Percentiles rank a stretch among this genome's conserved stretches.
These are phyloP conservation scores for Taenioides sp. DNA, from an alignment of 2,797 vertebrate genomes.

Conservation along the genomic window DNA sequence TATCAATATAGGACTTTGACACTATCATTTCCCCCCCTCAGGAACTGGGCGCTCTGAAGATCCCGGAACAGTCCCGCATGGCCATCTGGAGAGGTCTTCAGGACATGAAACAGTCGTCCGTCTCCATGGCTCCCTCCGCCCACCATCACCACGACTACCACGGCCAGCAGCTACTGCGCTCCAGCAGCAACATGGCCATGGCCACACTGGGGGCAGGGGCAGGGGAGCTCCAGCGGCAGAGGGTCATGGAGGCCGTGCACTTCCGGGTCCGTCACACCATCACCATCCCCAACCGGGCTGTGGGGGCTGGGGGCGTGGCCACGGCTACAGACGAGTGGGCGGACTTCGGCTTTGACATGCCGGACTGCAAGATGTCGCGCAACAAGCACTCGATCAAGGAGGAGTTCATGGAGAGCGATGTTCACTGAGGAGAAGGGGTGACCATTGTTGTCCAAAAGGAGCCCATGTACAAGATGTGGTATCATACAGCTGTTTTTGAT, in stretches of 20 bases:
- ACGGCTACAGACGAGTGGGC: slow-evolving; percentile 87
- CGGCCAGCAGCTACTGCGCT: slow-evolving; percentile 89
- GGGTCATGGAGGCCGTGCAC: slow-evolving; percentile 98
- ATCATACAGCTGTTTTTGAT: neutral
- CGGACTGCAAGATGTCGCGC: slow-evolving; percentile 88
- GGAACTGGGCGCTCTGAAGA: slow-evolving; percentile 94
- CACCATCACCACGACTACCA: slow-evolving; percentile 82
- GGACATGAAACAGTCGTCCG: slow-evolving; percentile 88
- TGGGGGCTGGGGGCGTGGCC: slow-evolving; percentile 61
- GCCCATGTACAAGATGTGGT: slow-evolving; percentile 1
- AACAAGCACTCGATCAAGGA: slow-evolving; percentile 94
- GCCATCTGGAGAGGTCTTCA: slow-evolving; percentile 95
- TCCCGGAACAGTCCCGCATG: slow-evolving; percentile 92
- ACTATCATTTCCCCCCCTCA: slow-evolving; percentile 52
- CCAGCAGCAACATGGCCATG: slow-evolving; percentile 89
- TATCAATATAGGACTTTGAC: neutral
- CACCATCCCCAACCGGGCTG: slow-evolving; percentile 91
- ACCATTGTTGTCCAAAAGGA: neutral
- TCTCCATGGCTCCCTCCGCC: slow-evolving; percentile 55
- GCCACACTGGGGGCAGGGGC: slow-evolving; percentile 84
- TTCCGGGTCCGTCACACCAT: slow-evolving; percentile 98
- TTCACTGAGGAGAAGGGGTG: slow-evolving; percentile 72
- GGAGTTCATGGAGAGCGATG: slow-evolving; percentile 89
- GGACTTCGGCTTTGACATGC: slow-evolving; percentile 97
- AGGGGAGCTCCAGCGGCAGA: slow-evolving; percentile 93